Percentiles rank a stretch among this genome's conserved stretches.
Conservation (phyloP, 2,113 vertebrate genomes). For the Psephotus haematonotus region DNA sequence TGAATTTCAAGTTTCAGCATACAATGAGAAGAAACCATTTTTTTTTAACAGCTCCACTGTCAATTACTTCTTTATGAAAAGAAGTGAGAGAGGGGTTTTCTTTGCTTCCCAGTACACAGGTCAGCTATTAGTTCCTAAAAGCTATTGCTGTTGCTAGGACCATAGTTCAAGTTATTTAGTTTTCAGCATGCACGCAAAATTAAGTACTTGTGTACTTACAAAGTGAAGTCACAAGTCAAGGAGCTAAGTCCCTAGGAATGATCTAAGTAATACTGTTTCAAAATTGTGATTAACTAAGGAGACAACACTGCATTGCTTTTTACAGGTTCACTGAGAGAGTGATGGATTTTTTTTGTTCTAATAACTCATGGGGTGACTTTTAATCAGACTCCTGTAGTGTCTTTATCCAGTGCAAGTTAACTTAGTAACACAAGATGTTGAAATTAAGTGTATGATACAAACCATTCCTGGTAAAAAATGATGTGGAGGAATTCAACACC, state of each 20-base stretch:
- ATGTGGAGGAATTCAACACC: background rate
- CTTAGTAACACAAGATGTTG: background rate
- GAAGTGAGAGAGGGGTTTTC: fast-evolving
- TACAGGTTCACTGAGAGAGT: background rate
- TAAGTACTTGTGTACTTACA: background rate
- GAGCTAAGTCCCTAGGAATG: background rate
- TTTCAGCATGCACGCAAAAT: background rate
- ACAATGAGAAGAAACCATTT: background rate
- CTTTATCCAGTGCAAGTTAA: background rate
- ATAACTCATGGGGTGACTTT: background rate
- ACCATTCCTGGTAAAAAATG: background rate
- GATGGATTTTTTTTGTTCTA: background rate
- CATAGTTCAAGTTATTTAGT: background rate
- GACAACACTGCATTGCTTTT: background rate
- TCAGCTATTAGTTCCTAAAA: background rate
- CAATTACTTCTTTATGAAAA: background rate
- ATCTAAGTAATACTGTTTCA: background rate
- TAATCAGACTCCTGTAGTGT: background rate
- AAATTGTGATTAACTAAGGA: background rate
- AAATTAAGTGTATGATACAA: background rate
- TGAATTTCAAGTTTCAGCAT: background rate
- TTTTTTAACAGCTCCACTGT: background rate
- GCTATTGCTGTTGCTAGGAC: background rate
- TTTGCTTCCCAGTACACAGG: background rate
- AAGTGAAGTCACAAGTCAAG: background rate